phyloP scores from a whole-genome alignment of 2,888 invertebrate species.

The Cantharis lateralis region DNA sequence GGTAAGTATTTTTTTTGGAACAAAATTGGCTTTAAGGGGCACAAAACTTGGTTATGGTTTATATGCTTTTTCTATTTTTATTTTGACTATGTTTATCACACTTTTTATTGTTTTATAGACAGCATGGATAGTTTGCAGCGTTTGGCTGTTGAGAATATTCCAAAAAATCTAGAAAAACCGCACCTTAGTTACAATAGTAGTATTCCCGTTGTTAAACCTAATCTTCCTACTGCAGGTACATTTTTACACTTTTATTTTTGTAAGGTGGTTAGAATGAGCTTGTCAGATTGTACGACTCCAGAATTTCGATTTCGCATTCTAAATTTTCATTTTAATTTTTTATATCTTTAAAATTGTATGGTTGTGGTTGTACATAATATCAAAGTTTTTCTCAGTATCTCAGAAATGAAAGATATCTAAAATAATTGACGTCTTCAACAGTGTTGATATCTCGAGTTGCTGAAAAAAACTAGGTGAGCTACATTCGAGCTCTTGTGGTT shows the following conservation, averaged over 20 bases:
- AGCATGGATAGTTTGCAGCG: slow-evolving; percentile 50
- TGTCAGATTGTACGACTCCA: background rate
- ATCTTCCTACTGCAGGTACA: slow-evolving; percentile 50
- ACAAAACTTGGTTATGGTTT: background rate
- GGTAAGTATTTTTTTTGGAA: slow-evolving; percentile 62
- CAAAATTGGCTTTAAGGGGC: background rate
- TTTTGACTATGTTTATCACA: slow-evolving; percentile 18
- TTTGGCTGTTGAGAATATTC: slow-evolving; percentile 47
- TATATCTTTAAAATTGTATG: background rate
- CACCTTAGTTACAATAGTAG: slow-evolving; percentile 48
- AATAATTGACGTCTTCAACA: no score
- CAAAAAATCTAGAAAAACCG: slow-evolving; percentile 39
- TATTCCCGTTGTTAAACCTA: slow-evolving; percentile 51
- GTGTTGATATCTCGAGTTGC: no score
- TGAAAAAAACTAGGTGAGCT: no score
- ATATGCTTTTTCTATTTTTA: background rate
- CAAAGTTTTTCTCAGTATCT: no score
- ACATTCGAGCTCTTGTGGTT: no score
- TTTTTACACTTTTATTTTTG: slow-evolving; percentile 25
- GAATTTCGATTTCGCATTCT: background rate
- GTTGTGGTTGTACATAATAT: background rate
- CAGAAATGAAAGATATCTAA: no score
- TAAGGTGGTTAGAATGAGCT: slow-evolving; percentile 3
- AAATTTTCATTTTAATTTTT: background rate
- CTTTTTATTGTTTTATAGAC: slow-evolving; percentile 42